phyloP scores from a whole-genome alignment of 2,888 invertebrate species.

The Rhaphigaster nebulosa region DNA sequence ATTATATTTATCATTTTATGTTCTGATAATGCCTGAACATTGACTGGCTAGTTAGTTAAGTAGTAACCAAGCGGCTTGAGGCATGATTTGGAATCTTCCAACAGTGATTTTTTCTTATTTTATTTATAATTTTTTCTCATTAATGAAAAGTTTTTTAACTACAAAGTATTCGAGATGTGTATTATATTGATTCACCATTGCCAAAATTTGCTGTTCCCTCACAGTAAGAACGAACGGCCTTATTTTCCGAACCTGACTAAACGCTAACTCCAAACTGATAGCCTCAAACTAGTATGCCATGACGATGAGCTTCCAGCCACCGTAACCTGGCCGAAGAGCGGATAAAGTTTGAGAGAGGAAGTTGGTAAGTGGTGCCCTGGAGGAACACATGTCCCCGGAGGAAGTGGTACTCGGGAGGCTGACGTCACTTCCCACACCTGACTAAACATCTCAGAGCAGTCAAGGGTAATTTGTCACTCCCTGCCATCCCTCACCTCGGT shows the following conservation, averaged over 20 bases:
- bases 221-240: background rate
- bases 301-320: background rate
- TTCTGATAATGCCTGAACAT: too few species aligned
- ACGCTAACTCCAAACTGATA: background rate
- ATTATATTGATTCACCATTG: too few species aligned
- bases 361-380: constrained; percentile 37
- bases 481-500: constrained; percentile 40
- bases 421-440: constrained; percentile 63
- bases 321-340: constrained; percentile 8
- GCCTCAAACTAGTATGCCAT: background rate
- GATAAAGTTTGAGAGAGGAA: constrained; percentile 40
- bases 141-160: too few species aligned
- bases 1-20: too few species aligned
- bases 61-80: too few species aligned
- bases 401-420: constrained; percentile 47
- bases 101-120: too few species aligned
- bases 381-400: constrained; percentile 50
- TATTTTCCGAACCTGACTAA: background rate
- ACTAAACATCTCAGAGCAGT: constrained; percentile 55
- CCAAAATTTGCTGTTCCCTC: too few species aligned
- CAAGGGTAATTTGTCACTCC: constrained; percentile 51
- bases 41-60: too few species aligned
- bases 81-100: too few species aligned
- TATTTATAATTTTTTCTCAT: too few species aligned
- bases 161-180: too few species aligned